phyloP scores from a whole-genome alignment of 2,113 vertebrate genomes.

The Nyctibius bracteatus region DNA sequence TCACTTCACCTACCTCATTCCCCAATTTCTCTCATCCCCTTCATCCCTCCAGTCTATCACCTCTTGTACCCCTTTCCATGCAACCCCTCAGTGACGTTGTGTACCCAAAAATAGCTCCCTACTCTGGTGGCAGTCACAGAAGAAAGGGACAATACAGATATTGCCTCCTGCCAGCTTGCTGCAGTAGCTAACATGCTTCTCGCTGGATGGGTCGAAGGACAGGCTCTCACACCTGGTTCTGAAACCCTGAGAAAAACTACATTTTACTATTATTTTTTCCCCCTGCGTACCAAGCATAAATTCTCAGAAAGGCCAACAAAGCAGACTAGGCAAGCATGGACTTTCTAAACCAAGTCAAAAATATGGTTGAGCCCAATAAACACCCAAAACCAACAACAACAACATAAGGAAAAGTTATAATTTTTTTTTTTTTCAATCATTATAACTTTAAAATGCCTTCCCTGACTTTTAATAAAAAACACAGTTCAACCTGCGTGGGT shows the following conservation, averaged over 20 bases:
- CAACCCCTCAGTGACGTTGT: neutral
- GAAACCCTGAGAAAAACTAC: neutral
- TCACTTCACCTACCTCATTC: neutral
- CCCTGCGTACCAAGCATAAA: neutral
- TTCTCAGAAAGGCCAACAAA: neutral
- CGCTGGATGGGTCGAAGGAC: accelerated
- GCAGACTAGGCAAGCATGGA: neutral
- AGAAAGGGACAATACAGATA: neutral
- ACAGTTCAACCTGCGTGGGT: neutral
- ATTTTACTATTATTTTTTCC: neutral
- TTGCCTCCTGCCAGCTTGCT: neutral
- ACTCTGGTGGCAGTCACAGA: neutral
- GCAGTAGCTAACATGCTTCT: neutral
- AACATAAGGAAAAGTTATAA: neutral
- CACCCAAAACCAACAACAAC: neutral
- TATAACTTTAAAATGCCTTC: neutral
- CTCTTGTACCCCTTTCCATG: neutral
- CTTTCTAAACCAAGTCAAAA: neutral
- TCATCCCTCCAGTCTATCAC: neutral
- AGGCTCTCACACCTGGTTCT: neutral
- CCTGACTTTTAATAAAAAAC: neutral
- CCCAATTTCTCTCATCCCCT: neutral
- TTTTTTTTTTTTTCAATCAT: neutral
- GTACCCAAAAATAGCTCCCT: neutral
- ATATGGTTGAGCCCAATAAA: neutral